Conservation (phyloP, 2,797 vertebrate species). For the Sebastes flavidus region DNA sequence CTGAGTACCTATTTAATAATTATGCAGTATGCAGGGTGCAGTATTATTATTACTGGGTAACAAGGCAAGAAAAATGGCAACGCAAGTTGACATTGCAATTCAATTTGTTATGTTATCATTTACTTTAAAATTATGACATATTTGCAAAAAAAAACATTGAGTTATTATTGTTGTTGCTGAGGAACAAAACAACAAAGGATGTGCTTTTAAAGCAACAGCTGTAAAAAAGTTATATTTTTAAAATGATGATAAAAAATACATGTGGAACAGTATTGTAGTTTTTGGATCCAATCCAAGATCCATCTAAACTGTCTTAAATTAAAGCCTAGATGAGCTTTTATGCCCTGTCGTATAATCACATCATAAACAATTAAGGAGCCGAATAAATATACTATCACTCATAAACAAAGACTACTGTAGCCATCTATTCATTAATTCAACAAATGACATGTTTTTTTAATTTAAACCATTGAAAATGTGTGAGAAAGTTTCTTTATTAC, state of each 20-base stretch:
- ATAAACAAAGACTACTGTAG: not conserved
- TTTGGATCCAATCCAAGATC: not conserved
- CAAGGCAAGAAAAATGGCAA: not conserved
- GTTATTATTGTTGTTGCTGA: not conserved
- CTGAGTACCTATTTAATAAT: not conserved
- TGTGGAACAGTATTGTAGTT: not conserved
- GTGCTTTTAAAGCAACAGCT: not conserved
- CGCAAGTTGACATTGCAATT: not conserved
- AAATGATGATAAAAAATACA: not conserved
- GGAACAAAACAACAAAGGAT: not conserved
- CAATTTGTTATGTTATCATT: not conserved
- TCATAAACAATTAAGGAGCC: not conserved
- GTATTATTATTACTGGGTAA: not conserved
- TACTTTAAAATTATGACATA: not conserved
- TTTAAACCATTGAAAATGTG: not conserved
- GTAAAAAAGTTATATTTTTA: not conserved
- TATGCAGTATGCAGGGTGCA: not conserved
- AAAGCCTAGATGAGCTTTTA: not conserved
- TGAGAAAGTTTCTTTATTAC: not conserved
- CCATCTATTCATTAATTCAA: not conserved
- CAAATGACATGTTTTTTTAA: no score
- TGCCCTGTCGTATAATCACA: not conserved
- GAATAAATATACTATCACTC: not conserved
- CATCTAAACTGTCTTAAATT: not conserved
- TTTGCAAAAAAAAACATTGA: not conserved